These are phyloP conservation scores for Micromesistius poutassou DNA, from an alignment of 2,797 vertebrate species.

Conservation along the genomic window DNA sequence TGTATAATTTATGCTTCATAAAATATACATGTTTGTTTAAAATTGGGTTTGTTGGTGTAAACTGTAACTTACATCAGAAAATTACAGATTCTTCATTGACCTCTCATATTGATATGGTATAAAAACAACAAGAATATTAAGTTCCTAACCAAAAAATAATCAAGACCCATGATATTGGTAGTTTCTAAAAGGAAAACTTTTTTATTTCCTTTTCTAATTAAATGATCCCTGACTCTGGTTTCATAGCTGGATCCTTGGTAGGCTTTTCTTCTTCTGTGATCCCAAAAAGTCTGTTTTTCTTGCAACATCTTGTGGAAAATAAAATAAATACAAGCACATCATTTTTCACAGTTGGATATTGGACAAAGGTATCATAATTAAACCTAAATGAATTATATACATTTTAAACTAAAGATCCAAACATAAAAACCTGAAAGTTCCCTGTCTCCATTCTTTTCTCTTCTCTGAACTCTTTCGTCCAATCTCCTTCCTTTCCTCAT, in stretches of 20 bases:
- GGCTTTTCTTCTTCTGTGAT: conserved; percentile 32
- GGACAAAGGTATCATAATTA: not conserved
- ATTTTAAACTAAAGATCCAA: too few species aligned
- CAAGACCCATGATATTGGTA: not conserved
- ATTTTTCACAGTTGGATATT: not conserved
- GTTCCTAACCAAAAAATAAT: not conserved
- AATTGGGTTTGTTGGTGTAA: not conserved
- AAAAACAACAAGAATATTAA: not conserved
- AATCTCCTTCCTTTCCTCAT: too few species aligned
- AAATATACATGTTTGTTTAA: too few species aligned
- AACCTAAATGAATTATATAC: not conserved
- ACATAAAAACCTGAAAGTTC: too few species aligned
- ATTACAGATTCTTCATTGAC: not conserved
- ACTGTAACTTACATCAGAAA: not conserved
- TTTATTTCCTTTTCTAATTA: not conserved
- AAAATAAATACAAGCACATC: not conserved
- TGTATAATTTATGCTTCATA: too few species aligned
- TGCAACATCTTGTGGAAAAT: not conserved
- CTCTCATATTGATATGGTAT: not conserved
- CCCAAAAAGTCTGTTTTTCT: not conserved
- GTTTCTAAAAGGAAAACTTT: not conserved
- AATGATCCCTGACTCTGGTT: not conserved
- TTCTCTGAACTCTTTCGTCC: too few species aligned
- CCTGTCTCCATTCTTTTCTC: too few species aligned
- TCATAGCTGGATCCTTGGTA: not conserved